Evolutionary conservation across 2,888 invertebrate species (phyloP), one percentile per base, ranked within the genome.

Genomic region (Hydroisotoma schaefferi): DNA sequence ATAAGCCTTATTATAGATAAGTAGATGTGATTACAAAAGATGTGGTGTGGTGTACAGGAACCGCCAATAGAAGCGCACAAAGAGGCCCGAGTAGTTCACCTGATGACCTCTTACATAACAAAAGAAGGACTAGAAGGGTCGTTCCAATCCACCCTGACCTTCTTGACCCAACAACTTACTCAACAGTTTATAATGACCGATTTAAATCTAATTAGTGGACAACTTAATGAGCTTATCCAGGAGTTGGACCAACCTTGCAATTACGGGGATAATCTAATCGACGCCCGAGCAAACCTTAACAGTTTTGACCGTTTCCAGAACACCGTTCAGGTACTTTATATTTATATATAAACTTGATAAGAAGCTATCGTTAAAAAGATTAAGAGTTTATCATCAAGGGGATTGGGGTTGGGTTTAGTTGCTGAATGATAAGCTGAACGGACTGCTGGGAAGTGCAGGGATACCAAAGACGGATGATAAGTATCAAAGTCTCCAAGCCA

Each of bases 301-400:
- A 84, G 87, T 29, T 90, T 88, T 75, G 81, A 82, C 64, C 84
- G 86, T 73, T 88, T 90, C 76, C 87, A 90, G 78, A 84, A 84
- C 76, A 87, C 87, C 55, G 84, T 89, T 68, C 82, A 86, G 80
- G 88, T 89, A 78, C n/a, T n/a, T n/a, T n/a, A n/a, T n/a, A n/a
- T 15, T 40, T 40, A 8, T 18, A 40, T 40, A 40, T 18, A 40
- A 40, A 40, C 40, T 5, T 10, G 40, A 18, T 40, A 18, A 33
- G 8, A 10, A 33, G 33, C 15, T 8, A 33, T 10, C 33, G 15
- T 8, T 33, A 33, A 33, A 33, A 10, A 33, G 33, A 33, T 33
- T 10, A 33, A 10, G 33, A 15, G 33, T 10, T 33, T 33, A 33
- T 33, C 33, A 10, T 33, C n/a, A n/a, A n/a, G n/a, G 33, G 33